phyloP scores from a whole-genome alignment of 1,140 invertebrate genomes.

The Drosophila gunungcola region DNA sequence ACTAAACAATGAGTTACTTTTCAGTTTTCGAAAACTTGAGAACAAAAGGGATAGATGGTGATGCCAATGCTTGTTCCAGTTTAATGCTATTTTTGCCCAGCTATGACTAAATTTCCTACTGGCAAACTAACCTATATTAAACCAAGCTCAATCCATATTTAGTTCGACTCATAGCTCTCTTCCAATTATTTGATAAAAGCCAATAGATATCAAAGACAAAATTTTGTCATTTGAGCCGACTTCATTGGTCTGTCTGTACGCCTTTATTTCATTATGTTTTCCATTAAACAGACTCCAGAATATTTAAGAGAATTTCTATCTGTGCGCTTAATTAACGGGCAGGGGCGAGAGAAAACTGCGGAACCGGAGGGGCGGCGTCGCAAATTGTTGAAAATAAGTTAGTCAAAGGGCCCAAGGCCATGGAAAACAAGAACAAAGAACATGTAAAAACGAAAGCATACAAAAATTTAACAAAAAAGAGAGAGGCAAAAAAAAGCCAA shows the following conservation, averaged over 20 bases:
- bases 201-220: conserved; percentile 33
- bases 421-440: conserved; percentile 46
- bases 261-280: conserved; percentile 64
- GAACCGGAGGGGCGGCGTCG: conserved; percentile 13
- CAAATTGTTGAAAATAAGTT: conserved; percentile 79
- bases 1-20: conserved; percentile 61
- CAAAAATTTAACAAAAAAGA: conserved; percentile 32
- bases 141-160: conserved; percentile 6
- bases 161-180: conserved; percentile 10
- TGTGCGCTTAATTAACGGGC: conserved; percentile 67
- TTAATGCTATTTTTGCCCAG: conserved; percentile 50
- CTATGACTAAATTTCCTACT: too few relatives aligned
- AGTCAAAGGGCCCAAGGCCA: conserved; percentile 78
- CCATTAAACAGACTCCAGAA: conserved; percentile 62
- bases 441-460: conserved; percentile 58
- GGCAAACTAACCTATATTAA: background rate
- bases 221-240: conserved; percentile 27
- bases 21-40: conserved; percentile 1
- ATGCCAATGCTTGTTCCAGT: conserved; percentile 43
- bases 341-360: background rate
- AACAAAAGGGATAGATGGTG: background rate
- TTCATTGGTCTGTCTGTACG: conserved; percentile 30
- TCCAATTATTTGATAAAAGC: conserved; percentile 40
- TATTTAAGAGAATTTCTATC: conserved; percentile 74
- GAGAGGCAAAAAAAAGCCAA: conserved; percentile 6